Conservation (phyloP, 2,888 invertebrate genomes). For the Mythimna impura region DNA sequence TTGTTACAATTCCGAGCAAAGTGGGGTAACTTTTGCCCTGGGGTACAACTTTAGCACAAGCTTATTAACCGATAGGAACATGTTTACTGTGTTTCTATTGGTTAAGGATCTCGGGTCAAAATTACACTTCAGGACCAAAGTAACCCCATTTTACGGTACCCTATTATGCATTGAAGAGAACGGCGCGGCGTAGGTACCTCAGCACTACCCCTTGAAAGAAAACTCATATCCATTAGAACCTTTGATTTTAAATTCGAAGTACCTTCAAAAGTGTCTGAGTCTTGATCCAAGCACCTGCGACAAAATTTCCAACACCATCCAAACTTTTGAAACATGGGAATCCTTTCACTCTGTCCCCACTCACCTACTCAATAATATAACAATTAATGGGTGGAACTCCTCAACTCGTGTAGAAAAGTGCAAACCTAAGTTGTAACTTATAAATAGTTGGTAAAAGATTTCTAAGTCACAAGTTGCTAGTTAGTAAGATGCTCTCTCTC, state of each 20-base stretch:
- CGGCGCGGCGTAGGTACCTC: not conserved
- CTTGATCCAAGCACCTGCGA: slow-evolving; percentile 62
- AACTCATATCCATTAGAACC: slow-evolving; percentile 45
- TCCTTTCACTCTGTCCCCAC: slow-evolving; percentile 70
- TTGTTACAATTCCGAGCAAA: too few relatives aligned
- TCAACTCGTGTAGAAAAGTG: slow-evolving; percentile 56
- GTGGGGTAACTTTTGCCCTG: too few relatives aligned
- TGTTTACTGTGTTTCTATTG: too few relatives aligned
- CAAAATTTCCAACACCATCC: slow-evolving; percentile 69
- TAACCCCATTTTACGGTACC: too few relatives aligned
- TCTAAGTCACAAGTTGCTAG: slow-evolving; percentile 59
- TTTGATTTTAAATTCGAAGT: slow-evolving; percentile 63
- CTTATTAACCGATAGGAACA: too few relatives aligned
- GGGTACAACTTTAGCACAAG: too few relatives aligned
- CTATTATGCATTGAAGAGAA: not conserved
- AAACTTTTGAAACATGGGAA: slow-evolving; percentile 77
- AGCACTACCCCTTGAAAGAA: not conserved
- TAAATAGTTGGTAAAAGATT: slow-evolving; percentile 65
- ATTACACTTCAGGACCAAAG: too few relatives aligned
- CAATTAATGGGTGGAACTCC: slow-evolving; percentile 67
- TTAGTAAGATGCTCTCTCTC: slow-evolving; percentile 53
- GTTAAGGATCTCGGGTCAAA: too few relatives aligned
- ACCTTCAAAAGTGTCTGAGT: slow-evolving; percentile 48
- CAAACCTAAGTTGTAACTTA: slow-evolving; percentile 56
- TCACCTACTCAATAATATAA: slow-evolving; percentile 59